Conservation (phyloP, 2,888 invertebrate genomes). For the Machimus rusticus region DNA sequence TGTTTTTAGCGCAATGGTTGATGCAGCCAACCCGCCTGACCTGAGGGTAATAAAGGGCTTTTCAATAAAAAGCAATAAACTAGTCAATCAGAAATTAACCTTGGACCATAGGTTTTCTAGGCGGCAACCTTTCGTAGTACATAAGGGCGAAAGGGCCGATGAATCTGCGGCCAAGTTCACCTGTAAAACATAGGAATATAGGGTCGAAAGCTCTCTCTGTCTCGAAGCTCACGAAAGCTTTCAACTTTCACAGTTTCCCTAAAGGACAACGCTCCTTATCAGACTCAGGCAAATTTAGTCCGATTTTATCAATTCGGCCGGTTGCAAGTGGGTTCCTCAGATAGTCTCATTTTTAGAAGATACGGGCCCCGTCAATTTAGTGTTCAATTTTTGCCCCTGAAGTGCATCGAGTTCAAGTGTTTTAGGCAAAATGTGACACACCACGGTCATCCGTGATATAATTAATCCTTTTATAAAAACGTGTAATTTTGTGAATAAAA, state of each 20-base stretch:
- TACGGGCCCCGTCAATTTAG: background rate
- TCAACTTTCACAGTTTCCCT: background rate
- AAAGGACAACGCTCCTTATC: constrained; percentile 35
- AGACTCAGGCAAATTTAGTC: constrained; percentile 5
- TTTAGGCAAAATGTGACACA: background rate
- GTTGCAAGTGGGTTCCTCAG: background rate
- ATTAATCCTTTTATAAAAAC: background rate
- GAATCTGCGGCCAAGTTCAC: background rate
- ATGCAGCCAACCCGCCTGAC: background rate
- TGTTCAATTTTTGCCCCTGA: background rate
- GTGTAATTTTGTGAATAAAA: background rate
- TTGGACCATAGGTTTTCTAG: constrained; percentile 10
- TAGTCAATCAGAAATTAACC: constrained; percentile 33
- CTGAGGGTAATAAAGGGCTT: background rate
- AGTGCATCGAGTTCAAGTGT: background rate
- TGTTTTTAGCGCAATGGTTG: background rate
- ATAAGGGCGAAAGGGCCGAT: background rate
- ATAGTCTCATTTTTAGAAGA: background rate
- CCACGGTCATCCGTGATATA: background rate
- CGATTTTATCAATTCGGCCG: constrained; percentile 6
- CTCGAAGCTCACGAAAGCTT: background rate
- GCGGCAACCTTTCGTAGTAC: background rate
- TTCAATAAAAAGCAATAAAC: background rate
- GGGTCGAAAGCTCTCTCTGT: constrained; percentile 6
- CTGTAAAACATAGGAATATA: background rate